These are phyloP conservation scores for Drosophila guanche DNA, from an alignment of 1,140 invertebrate genomes.

Conservation along the genomic window DNA sequence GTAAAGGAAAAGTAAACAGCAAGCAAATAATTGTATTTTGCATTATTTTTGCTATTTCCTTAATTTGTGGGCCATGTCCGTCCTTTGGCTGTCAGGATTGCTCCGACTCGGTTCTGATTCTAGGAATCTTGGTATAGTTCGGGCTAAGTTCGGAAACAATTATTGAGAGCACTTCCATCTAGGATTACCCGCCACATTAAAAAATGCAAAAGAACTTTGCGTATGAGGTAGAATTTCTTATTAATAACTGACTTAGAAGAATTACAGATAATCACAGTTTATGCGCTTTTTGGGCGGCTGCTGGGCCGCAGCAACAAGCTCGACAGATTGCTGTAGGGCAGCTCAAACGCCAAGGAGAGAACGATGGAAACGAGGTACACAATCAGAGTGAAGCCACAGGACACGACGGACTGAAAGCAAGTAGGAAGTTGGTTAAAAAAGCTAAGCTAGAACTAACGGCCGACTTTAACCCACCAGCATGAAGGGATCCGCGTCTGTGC, in stretches of 20 bases:
- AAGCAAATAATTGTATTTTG: no score
- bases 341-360: slow-evolving; percentile 77
- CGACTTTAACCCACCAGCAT: slow-evolving; percentile 60
- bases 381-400: slow-evolving; percentile 70
- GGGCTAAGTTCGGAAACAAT: no score
- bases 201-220: background rate
- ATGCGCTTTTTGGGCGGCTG: slow-evolving; percentile 56
- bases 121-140: no score
- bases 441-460: background rate
- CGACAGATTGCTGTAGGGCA: slow-evolving; percentile 81
- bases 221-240: slow-evolving; percentile 36
- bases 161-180: no score
- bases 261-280: slow-evolving; percentile 61
- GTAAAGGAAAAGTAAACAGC: no score
- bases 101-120: no score
- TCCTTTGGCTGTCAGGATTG: no score
- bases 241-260: slow-evolving; percentile 40
- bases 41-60: no score
- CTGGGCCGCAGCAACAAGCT: slow-evolving; percentile 47
- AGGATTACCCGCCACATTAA: background rate
- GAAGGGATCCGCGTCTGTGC: slow-evolving; percentile 73
- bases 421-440: slow-evolving; percentile 7
- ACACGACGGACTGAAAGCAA: slow-evolving; percentile 59
- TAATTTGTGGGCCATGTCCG: no score
- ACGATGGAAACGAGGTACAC: slow-evolving; percentile 72